A percentile compares a stretch with the other conserved stretches of the same genome.
phyloP scores from a whole-genome alignment of 2,888 invertebrate genomes.

The Meliscaeva auricollis region DNA sequence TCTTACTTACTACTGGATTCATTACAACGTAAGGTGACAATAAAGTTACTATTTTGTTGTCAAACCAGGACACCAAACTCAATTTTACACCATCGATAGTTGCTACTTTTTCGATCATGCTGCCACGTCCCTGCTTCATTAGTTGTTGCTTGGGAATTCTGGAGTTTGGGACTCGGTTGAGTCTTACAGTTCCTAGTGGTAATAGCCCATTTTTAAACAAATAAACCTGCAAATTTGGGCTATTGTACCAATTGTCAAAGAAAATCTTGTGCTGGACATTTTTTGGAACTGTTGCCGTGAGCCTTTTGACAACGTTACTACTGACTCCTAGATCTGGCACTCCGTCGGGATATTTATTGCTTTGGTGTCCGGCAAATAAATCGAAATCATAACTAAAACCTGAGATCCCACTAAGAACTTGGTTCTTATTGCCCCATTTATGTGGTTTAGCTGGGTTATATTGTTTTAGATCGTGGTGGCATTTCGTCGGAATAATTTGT shows the following conservation, averaged over 20 bases:
- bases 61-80: constrained; percentile 64
- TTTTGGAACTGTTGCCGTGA: neutral
- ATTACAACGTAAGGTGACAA: constrained; percentile 45
- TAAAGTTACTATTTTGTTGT: constrained; percentile 54
- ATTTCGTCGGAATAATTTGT: constrained; percentile 81
- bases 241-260: constrained; percentile 65
- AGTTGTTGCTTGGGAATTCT: constrained; percentile 30
- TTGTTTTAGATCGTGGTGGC: constrained; percentile 77
- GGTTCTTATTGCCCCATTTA: constrained; percentile 80
- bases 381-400: constrained; percentile 81
- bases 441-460: constrained; percentile 80
- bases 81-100: constrained; percentile 55
- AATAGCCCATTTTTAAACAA: constrained; percentile 22
- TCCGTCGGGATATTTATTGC: constrained; percentile 73
- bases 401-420: constrained; percentile 80
- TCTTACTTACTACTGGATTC: neutral
- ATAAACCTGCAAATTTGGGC: constrained; percentile 46
- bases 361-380: constrained; percentile 79
- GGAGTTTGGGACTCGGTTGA: constrained; percentile 49
- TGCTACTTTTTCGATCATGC: constrained; percentile 58
- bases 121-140: constrained; percentile 39
- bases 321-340: constrained; percentile 76
- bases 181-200: constrained; percentile 44
- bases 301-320: constrained; percentile 30
- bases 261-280: constrained; percentile 29